phyloP scores from a whole-genome alignment of 2,888 invertebrate genomes.

The Drosophila subquinaria region DNA sequence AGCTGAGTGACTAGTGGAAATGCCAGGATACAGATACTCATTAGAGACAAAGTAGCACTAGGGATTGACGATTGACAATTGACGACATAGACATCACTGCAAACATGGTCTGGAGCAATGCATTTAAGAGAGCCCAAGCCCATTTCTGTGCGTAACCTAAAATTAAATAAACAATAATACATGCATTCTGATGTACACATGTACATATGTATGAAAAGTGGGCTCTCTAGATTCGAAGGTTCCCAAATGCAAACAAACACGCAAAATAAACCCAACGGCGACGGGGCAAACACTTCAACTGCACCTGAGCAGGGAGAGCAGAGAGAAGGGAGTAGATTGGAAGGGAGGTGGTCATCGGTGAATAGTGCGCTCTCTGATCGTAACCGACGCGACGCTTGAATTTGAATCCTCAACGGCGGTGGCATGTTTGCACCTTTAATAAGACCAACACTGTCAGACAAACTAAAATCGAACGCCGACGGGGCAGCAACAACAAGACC shows the following conservation, averaged over 20 bases:
- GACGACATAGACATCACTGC: constrained; percentile 42
- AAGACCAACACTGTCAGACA: constrained; percentile 69
- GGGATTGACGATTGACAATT: neutral
- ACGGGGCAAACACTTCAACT: constrained; percentile 64
- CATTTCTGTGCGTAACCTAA: constrained; percentile 68
- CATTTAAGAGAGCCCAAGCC: constrained; percentile 49
- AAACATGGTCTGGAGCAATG: constrained; percentile 49
- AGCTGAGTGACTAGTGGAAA: constrained; percentile 63
- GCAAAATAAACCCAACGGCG: constrained; percentile 68
- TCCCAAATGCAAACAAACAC: constrained; percentile 65
- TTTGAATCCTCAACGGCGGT: constrained; percentile 72
- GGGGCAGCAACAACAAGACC: constrained; percentile 1
- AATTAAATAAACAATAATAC: constrained; percentile 70
- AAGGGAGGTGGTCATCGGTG: neutral
- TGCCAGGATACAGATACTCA: constrained; percentile 60
- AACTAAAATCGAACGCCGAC: constrained; percentile 51
- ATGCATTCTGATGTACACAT: neutral
- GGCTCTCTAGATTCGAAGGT: constrained; percentile 63
- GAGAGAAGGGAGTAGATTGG: neutral
- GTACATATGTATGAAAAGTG: constrained; percentile 36
- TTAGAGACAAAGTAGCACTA: constrained; percentile 64
- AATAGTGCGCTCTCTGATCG: constrained; percentile 61
- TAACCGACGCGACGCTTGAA: constrained; percentile 65
- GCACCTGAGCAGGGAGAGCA: constrained; percentile 45
- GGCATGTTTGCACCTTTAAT: constrained; percentile 83